Base-by-base conservation (phyloP, 2,888 invertebrate genomes). In the Athalia circularis region DNA sequence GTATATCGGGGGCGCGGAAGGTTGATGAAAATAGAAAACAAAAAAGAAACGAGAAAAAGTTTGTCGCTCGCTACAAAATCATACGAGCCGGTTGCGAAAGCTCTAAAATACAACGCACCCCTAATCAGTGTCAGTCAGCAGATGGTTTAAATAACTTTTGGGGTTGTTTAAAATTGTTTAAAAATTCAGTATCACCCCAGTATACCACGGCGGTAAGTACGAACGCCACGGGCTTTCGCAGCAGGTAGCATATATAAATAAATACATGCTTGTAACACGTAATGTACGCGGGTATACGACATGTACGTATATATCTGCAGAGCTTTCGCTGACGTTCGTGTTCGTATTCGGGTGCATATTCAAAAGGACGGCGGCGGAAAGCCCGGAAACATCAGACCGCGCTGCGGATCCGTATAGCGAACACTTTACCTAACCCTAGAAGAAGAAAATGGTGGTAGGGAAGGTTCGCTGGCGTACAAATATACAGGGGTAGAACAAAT, bases 321-420 rank as follows among this genome's bases (percentile, higher is more conserved):
- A 29, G 29, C 29, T 29, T 29, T 29, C 29, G 29, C 29, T 29
- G 29, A 29, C 29, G 29, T 29, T 29, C 29, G 29, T 29, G 29
- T 29, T 29, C 29, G 29, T 2, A 29, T 29, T 68, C 54, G 52
- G 68, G 72, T 72, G 72, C 72, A 59, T 72, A 72, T 72, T 72
- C 59, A 57, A 72, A 72, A 47, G 57, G 3, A 5, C 57, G 29
- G 29, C 57, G 29, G 29, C 72, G 15, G 15, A 72, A 72, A 72
- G 52, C 45, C 72, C 72, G 72, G 72, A 72, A 72, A 59, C 59
- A 47, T 47, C 52, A 13, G n/a, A 11, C 43, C 70, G 43, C 7
- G 9, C 15, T 3, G 11, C 4, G 67, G 47, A 29, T 29, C 29
- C 29, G 29, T 29, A n/a, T n/a, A 29, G 29, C 29, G 29, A 29